Conservation (phyloP, 2,113 vertebrate genomes). For the Oncorhynchus kisutch region DNA sequence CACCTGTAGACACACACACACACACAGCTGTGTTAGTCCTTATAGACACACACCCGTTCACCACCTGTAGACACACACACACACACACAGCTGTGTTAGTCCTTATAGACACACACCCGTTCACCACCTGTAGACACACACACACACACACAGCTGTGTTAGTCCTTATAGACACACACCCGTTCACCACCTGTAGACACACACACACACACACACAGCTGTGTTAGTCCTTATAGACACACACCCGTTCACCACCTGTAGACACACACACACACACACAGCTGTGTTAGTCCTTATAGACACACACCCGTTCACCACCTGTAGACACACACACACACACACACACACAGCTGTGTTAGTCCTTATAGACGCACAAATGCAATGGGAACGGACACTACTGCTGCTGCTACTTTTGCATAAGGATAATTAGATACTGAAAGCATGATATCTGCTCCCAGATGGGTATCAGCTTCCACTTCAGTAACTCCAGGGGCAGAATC, state of each 20-base stretch:
- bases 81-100: too few relatives aligned
- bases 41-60: too few relatives aligned
- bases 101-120: background rate
- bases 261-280: too few relatives aligned
- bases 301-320: slow-evolving; percentile 80
- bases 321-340: slow-evolving; percentile 42
- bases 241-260: background rate
- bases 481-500: background rate
- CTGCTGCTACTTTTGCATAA: too few relatives aligned
- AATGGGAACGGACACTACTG: background rate
- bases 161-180: background rate
- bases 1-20: too few relatives aligned
- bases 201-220: too few relatives aligned
- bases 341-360: background rate
- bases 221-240: background rate
- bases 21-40: too few relatives aligned
- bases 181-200: too few relatives aligned
- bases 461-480: slow-evolving; percentile 3
- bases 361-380: background rate
- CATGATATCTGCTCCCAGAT: background rate
- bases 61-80: too few relatives aligned
- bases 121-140: too few relatives aligned
- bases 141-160: too few relatives aligned
- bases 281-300: background rate
- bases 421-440: too few relatives aligned